These are phyloP conservation scores for Sinocyclocheilus anshuiensis DNA, from an alignment of 2,113 vertebrate genomes.

Conservation along the genomic window DNA sequence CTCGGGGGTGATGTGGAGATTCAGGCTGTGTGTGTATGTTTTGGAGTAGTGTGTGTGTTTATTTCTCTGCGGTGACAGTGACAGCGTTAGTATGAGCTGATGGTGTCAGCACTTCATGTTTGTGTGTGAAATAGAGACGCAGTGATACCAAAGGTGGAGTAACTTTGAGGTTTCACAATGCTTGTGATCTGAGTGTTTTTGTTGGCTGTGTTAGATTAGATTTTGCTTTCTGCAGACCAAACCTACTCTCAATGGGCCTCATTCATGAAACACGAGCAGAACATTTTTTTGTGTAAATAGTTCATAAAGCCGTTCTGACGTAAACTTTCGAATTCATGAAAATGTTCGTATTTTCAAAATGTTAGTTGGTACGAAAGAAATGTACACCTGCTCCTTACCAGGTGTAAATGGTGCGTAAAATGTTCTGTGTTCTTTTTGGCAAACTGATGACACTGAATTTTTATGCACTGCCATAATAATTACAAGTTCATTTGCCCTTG, in stretches of 20 bases:
- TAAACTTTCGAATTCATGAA: too few species aligned
- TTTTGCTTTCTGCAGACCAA: neutral
- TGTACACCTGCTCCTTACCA: too few species aligned
- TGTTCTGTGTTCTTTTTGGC: too few species aligned
- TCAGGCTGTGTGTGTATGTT: neutral
- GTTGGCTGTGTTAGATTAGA: neutral
- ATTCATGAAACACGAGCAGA: too few species aligned
- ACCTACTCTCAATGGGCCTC: neutral
- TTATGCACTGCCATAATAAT: too few species aligned
- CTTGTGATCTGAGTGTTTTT: neutral
- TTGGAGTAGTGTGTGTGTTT: neutral
- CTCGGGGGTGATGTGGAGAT: neutral
- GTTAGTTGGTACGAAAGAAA: too few species aligned
- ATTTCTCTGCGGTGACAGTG: neutral
- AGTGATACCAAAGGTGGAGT: neutral
- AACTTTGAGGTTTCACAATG: neutral
- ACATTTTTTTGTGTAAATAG: too few species aligned
- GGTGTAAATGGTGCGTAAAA: too few species aligned
- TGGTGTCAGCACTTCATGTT: conserved; percentile 30
- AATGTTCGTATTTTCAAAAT: too few species aligned
- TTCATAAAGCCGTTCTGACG: too few species aligned
- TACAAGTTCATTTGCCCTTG: too few species aligned
- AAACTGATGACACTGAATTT: too few species aligned
- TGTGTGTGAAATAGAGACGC: neutral
- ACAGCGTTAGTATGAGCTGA: neutral